Percentiles rank a stretch among this genome's conserved stretches.
Conservation (phyloP, 1,140 invertebrate genomes). For the Penaeus chinensis region DNA sequence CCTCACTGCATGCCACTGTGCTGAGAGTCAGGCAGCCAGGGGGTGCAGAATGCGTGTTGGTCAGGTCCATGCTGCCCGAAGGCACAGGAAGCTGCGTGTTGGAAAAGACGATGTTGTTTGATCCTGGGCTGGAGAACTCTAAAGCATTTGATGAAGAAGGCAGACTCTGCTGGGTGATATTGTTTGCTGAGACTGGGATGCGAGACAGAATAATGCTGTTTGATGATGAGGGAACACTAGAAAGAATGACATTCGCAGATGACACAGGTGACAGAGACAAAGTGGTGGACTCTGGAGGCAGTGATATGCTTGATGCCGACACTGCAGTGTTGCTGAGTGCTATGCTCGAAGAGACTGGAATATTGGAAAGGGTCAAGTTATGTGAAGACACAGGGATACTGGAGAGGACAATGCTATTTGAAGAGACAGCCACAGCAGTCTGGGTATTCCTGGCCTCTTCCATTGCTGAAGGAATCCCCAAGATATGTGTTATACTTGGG, state of each 20-base stretch:
- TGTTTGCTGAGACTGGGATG: background rate
- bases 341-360: too few species aligned
- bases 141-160: conserved; percentile 11
- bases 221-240: conserved; percentile 16
- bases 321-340: too few species aligned
- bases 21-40: too few species aligned
- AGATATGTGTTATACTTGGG: conserved; percentile 17
- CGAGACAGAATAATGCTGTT: background rate
- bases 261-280: too few species aligned
- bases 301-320: too few species aligned
- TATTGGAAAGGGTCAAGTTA: too few species aligned
- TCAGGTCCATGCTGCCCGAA: background rate
- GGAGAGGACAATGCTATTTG: conserved; percentile 12
- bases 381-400: too few species aligned
- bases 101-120: conserved; percentile 33
- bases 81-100: background rate
- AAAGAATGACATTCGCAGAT: background rate
- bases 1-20: too few species aligned
- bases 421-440: conserved; percentile 8
- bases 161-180: conserved; percentile 6
- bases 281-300: too few species aligned
- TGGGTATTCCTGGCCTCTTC: background rate
- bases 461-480: conserved; percentile 33
- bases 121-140: conserved; percentile 5
- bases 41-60: too few species aligned